Conservation (phyloP, 2,888 invertebrate genomes). For the Lamellibrachia columna region DNA sequence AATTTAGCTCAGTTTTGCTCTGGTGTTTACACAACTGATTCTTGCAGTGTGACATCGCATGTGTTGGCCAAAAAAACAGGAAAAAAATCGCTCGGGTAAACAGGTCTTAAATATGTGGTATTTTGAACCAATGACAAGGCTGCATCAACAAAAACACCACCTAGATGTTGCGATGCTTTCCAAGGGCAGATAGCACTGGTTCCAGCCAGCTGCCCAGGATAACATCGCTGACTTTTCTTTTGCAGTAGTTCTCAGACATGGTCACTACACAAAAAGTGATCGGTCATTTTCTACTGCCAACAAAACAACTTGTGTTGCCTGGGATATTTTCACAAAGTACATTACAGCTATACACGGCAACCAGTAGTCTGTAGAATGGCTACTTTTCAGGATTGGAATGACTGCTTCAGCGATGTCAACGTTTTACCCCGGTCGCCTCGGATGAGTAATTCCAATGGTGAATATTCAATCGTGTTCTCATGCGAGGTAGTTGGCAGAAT, state of each 20-base stretch:
- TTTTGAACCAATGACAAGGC: background rate
- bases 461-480: no score
- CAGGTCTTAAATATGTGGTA: background rate
- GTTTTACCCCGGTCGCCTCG: no score
- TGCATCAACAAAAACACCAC: background rate
- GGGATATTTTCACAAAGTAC: no score
- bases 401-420: no score
- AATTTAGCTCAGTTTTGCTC: no score
- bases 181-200: conserved; percentile 12
- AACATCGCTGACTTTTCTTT: background rate
- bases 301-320: background rate
- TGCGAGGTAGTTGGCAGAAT: no score
- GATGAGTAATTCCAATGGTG: no score
- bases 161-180: conserved; percentile 9
- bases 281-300: background rate
- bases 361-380: no score
- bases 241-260: conserved; percentile 10
- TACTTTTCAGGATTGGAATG: no score
- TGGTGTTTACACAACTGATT: no score
- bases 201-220: background rate
- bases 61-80: background rate
- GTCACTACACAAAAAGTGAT: conserved; percentile 8
- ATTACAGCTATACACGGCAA: background rate
- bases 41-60: no score
- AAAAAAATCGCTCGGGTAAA: background rate